Evolutionary conservation across 2,797 vertebrate species (phyloP).

Genomic region (Hyperoplus lanceolatus): DNA sequence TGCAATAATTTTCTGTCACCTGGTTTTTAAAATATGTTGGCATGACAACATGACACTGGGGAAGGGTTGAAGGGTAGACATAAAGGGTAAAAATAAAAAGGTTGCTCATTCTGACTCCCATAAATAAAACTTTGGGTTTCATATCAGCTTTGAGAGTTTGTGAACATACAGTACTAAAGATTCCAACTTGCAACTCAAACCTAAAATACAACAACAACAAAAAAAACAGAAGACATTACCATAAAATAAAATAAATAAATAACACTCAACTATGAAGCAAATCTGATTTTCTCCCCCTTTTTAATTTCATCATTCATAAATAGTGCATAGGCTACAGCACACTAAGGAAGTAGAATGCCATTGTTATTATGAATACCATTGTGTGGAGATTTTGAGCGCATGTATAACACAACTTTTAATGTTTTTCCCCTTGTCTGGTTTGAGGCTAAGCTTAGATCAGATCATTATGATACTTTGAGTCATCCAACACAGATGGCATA

Average conservation of each 20-base stretch:
- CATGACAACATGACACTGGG: conserved; percentile 76
- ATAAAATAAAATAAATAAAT: background rate
- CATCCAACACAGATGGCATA: conserved; percentile 65
- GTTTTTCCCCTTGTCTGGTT: conserved; percentile 28
- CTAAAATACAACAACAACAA: conserved; percentile 5
- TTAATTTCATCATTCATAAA: background rate
- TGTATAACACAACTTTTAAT: conserved; percentile 22
- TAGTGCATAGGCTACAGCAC: background rate
- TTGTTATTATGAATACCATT: conserved; percentile 12
- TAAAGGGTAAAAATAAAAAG: conserved; percentile 51
- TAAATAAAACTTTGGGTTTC: conserved; percentile 63
- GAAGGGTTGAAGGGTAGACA: conserved; percentile 61
- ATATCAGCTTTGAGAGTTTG: conserved; percentile 43
- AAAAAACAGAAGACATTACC: background rate
- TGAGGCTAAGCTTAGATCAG: conserved; percentile 44
- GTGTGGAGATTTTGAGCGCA: conserved; percentile 1
- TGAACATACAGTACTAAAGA: conserved; percentile 16
- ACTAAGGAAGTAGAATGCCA: background rate
- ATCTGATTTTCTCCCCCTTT: background rate
- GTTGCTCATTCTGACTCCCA: conserved; percentile 45
- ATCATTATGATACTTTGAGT: conserved; percentile 65
- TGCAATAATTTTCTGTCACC: conserved; percentile 66
- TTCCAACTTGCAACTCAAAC: conserved; percentile 13
- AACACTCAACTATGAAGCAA: background rate
- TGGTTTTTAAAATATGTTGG: conserved; percentile 67